Conservation (phyloP, 2,888 invertebrate species). For the Heliconius sara region DNA sequence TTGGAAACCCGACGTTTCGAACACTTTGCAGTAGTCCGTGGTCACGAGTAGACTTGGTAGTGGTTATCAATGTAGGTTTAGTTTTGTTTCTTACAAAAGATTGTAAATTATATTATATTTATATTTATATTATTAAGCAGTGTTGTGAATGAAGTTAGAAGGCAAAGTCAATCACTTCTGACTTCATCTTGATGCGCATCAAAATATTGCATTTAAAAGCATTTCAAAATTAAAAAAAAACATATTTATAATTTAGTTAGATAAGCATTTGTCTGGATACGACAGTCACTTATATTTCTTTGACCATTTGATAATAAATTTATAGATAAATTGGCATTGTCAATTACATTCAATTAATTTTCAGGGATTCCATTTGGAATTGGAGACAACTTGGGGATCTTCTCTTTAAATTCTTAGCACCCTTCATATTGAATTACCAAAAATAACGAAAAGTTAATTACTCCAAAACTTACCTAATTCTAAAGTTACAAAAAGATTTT, state of each 20-base stretch:
- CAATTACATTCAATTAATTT: conserved; percentile 15
- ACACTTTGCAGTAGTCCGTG: no score
- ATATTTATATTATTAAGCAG: no score
- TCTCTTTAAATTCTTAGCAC: conserved; percentile 10
- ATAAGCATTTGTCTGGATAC: neutral
- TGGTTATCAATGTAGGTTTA: neutral
- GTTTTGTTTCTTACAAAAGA: no score
- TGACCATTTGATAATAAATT: neutral
- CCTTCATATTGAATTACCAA: conserved; percentile 18
- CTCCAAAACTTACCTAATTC: conserved; percentile 14
- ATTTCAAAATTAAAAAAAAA: no score
- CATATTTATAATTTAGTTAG: no score
- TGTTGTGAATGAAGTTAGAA: no score
- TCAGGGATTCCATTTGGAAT: conserved; percentile 1
- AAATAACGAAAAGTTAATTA: conserved; percentile 28
- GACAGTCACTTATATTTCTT: neutral
- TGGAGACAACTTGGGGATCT: conserved; percentile 1
- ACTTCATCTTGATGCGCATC: no score
- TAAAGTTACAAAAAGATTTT: conserved; percentile 20
- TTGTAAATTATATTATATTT: no score
- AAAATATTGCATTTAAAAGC: no score
- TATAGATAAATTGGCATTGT: neutral
- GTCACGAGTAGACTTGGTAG: neutral
- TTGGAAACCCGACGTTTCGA: no score
- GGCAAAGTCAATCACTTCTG: no score